phyloP scores from a whole-genome alignment of 2,888 invertebrate species.

The Tachina fera region DNA sequence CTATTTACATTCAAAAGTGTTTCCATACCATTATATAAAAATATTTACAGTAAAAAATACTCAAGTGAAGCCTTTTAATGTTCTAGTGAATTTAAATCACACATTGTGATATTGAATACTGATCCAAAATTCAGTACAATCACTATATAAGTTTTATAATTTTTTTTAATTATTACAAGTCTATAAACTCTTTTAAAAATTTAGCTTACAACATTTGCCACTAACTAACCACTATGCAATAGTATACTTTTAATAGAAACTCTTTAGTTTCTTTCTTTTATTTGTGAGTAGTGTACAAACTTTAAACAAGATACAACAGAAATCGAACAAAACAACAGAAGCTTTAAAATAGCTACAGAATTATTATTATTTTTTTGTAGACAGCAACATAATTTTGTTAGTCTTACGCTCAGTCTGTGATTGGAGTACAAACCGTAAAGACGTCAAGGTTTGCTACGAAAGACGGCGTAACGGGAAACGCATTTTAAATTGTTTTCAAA shows the following conservation, averaged over 20 bases:
- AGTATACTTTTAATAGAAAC: slow-evolving; percentile 64
- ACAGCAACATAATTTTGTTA: slow-evolving; percentile 60
- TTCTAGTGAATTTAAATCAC: no score
- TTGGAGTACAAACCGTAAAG: slow-evolving; percentile 70
- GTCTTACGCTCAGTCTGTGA: slow-evolving; percentile 69
- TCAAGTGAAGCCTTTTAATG: no score
- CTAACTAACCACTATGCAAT: slow-evolving; percentile 47
- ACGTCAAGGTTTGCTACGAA: slow-evolving; percentile 65
- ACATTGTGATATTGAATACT: no score
- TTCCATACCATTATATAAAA: no score
- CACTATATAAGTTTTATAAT: not conserved
- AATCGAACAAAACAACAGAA: slow-evolving; percentile 58
- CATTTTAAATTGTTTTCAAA: slow-evolving; percentile 61
- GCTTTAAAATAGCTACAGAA: slow-evolving; percentile 66
- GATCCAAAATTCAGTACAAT: no score
- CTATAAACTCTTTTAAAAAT: not conserved
- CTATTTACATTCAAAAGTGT: no score
- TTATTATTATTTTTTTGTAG: slow-evolving; percentile 57
- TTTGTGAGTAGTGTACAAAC: slow-evolving; percentile 48
- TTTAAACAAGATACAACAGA: slow-evolving; percentile 61
- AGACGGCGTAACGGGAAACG: slow-evolving; percentile 60
- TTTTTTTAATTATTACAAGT: not conserved
- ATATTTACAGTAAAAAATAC: no score
- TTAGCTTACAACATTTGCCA: not conserved
- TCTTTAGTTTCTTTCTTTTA: slow-evolving; percentile 41